These are phyloP conservation scores for Cryptotis parvus DNA, from an alignment of 2,113 vertebrate genomes.

Conservation along the genomic window DNA sequence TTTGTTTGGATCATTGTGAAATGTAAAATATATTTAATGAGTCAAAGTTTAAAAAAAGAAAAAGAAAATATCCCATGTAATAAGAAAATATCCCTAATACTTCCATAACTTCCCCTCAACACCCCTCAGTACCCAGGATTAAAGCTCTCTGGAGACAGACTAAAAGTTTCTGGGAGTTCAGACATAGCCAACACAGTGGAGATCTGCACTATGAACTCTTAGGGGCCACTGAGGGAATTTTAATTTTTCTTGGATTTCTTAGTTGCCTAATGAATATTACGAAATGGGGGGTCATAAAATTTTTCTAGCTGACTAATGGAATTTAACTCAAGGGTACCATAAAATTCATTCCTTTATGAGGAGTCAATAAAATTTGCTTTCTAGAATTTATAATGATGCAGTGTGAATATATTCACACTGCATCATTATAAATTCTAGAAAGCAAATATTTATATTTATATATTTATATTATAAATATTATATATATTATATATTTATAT, in stretches of 20 bases:
- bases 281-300: not conserved
- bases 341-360: not conserved
- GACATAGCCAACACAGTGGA: not conserved
- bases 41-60: not conserved
- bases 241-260: not conserved
- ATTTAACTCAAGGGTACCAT: too few species aligned
- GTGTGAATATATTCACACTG: rapidly evolving
- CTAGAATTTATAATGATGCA: not conserved
- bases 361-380: not conserved
- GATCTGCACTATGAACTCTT: too few species aligned
- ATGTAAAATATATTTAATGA: not conserved
- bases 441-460: not conserved
- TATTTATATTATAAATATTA: too few species aligned
- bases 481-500: too few species aligned
- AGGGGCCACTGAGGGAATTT: not conserved
- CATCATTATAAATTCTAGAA: not conserved
- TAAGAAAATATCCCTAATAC: too few species aligned
- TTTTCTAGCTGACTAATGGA: too few species aligned
- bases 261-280: not conserved
- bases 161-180: not conserved
- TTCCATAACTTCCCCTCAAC: not conserved
- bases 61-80: not conserved
- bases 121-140: not conserved
- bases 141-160: not conserved
- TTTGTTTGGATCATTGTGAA: not conserved